These are phyloP conservation scores for Patiria pectinifera DNA, from an alignment of 53 echinoderm and acorn worm genomes.

Conservation along the genomic window DNA sequence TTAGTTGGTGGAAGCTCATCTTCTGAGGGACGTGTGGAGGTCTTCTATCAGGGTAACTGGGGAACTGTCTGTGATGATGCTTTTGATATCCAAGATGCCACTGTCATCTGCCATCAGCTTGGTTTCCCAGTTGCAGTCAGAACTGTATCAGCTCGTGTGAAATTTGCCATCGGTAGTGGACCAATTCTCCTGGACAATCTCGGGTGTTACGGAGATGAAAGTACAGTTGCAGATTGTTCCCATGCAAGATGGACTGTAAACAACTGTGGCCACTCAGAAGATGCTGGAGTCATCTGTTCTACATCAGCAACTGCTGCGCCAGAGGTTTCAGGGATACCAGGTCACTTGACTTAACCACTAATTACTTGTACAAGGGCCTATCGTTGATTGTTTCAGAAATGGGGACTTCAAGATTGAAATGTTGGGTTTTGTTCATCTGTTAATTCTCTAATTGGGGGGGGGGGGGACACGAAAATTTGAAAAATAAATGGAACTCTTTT, in stretches of 20 bases:
- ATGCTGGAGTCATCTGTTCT: slow-evolving; percentile 38
- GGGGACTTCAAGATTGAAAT: no score
- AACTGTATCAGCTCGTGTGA: no score
- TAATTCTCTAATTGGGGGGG: background rate
- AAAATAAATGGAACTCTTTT: no score
- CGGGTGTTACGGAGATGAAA: background rate
- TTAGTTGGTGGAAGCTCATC: background rate
- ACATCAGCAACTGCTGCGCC: no score
- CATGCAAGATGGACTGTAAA: background rate
- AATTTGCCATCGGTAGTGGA: background rate
- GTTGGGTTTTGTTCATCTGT: no score
- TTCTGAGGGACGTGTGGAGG: slow-evolving; percentile 20
- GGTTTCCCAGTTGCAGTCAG: background rate
- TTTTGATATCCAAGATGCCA: background rate
- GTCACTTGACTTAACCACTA: no score
- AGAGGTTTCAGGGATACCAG: no score
- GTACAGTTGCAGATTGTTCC: background rate
- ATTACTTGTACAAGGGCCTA: no score
- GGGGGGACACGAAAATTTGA: no score
- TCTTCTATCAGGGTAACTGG: slow-evolving; percentile 18
- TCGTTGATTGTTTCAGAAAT: no score
- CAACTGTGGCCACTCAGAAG: slow-evolving; percentile 51
- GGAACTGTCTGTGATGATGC: slow-evolving; percentile 34
- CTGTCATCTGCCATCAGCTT: slow-evolving; percentile 27
- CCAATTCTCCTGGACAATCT: slow-evolving; percentile 20